Evolutionary conservation across 2,888 invertebrate genomes (phyloP).

Genomic region (Philaethria dido): DNA sequence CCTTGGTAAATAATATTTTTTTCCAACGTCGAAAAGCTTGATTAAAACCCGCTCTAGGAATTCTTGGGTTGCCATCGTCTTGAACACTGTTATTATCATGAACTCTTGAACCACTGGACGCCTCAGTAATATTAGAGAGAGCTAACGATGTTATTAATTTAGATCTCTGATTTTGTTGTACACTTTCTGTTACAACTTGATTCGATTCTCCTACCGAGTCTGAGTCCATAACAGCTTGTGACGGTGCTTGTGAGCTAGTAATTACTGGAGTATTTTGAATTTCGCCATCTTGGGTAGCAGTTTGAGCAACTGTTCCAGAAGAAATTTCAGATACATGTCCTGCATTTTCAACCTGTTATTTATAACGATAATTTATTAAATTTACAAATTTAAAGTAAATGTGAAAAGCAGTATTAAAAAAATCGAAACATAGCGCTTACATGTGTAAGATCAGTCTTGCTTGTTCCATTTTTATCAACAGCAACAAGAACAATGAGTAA

Average conservation of each 20-base stretch:
- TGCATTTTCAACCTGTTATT: slow-evolving; percentile 13
- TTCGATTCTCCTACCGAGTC: slow-evolving; percentile 18
- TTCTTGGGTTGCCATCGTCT: slow-evolving; percentile 47
- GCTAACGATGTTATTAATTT: slow-evolving; percentile 10
- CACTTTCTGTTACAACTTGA: slow-evolving; percentile 17
- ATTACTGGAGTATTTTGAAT: slow-evolving; percentile 30
- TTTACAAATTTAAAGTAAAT: not conserved
- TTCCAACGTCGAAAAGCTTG: slow-evolving; percentile 64
- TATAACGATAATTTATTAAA: not conserved
- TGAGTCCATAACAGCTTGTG: slow-evolving; percentile 21
- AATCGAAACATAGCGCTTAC: slow-evolving; percentile 48
- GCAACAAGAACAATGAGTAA: slow-evolving; percentile 59
- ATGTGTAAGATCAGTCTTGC: slow-evolving; percentile 42
- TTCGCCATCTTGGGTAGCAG: slow-evolving; percentile 20
- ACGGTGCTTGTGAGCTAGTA: not conserved
- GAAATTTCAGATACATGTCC: not conserved
- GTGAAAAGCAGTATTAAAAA: not conserved
- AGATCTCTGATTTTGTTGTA: slow-evolving; percentile 18
- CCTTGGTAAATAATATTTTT: slow-evolving; percentile 54
- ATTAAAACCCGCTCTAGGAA: slow-evolving; percentile 64
- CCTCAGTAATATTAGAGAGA: slow-evolving; percentile 38
- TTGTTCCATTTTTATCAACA: slow-evolving; percentile 51
- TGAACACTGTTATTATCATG: slow-evolving; percentile 44
- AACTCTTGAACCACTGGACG: slow-evolving; percentile 32
- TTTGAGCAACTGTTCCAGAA: not conserved